Evolutionary conservation across 2,797 vertebrate species (phyloP).

Genomic region (Triplophysa bombifrons): DNA sequence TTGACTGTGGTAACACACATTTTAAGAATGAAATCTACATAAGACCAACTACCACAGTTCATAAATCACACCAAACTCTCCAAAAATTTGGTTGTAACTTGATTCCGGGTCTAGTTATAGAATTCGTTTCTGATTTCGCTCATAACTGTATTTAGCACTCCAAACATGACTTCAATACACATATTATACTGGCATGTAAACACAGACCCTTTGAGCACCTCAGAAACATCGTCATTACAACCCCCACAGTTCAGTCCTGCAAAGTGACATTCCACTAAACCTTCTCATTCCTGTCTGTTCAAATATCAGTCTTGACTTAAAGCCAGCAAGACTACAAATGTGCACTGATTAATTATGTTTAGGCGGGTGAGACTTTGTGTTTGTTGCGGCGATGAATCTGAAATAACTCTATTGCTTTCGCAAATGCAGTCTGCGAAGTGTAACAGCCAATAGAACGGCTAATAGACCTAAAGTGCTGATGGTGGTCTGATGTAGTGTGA

Average conservation of each 20-base stretch:
- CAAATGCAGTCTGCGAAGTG: neutral
- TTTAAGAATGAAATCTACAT: no score
- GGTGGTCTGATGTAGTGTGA: slow-evolving; percentile 10
- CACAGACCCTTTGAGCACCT: neutral
- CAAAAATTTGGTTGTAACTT: neutral
- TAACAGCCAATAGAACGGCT: slow-evolving; percentile 1
- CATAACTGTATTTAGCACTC: neutral
- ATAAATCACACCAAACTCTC: neutral
- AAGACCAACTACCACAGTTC: neutral
- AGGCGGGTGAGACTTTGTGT: neutral
- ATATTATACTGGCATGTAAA: neutral
- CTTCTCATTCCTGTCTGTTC: neutral
- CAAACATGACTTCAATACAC: neutral
- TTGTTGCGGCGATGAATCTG: neutral
- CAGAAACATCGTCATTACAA: slow-evolving; percentile 38
- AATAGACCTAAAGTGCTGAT: slow-evolving; percentile 16
- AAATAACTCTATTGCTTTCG: neutral
- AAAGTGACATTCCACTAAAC: slow-evolving; percentile 29
- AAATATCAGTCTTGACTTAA: slow-evolving; percentile 16
- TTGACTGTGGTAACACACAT: no score
- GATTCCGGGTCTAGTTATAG: neutral
- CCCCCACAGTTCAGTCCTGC: slow-evolving; percentile 22
- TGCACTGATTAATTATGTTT: slow-evolving; percentile 1
- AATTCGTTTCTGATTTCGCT: neutral
- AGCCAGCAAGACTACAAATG: neutral